Conservation (phyloP, 2,113 vertebrate species). For the Gobio gobio region DNA sequence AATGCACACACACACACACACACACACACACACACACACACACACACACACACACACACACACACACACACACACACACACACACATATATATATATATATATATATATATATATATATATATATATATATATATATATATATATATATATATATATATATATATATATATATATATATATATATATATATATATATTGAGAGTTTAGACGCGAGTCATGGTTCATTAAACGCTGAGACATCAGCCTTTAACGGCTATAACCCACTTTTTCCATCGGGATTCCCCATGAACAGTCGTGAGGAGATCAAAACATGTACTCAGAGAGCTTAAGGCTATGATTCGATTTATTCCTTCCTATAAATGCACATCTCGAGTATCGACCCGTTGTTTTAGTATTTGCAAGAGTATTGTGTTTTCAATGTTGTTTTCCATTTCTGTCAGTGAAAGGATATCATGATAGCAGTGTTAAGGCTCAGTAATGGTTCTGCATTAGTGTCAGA, state of each 20-base stretch:
- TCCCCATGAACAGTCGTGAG: slow-evolving; percentile 10
- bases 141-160: too few relatives aligned
- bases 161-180: too few relatives aligned
- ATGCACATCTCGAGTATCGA: not conserved
- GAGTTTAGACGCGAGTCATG: not conserved
- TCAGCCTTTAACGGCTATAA: not conserved
- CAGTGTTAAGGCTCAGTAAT: not conserved
- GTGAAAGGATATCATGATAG: not conserved
- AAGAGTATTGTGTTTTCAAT: not conserved
- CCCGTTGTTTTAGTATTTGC: not conserved
- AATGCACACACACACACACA: too few relatives aligned
- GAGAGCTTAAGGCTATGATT: not conserved
- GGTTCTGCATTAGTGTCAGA: not conserved
- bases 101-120: not conserved
- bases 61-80: too few relatives aligned
- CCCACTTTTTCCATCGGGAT: slow-evolving; percentile 28
- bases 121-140: slow-evolving; percentile 3
- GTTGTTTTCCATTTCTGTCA: not conserved
- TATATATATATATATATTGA: not conserved
- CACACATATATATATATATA: not conserved
- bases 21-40: too few relatives aligned
- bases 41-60: too few relatives aligned
- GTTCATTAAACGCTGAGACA: slow-evolving; percentile 6
- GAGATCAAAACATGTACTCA: not conserved
- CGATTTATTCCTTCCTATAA: not conserved